phyloP scores from a whole-genome alignment of 1,140 invertebrate genomes.

The Procambarus virginalis region DNA sequence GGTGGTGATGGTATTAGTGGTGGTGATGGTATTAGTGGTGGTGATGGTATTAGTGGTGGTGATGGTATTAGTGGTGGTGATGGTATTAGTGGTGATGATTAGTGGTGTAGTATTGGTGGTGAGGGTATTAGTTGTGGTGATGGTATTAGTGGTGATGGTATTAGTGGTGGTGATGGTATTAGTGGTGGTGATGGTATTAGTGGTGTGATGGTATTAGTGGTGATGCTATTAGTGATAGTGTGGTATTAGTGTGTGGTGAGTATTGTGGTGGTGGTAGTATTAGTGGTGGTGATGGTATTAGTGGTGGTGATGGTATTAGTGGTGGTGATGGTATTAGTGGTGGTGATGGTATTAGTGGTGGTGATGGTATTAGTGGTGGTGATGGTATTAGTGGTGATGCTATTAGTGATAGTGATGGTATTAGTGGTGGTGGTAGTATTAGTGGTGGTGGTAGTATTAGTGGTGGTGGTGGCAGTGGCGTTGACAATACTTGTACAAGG shows the following conservation, averaged over 20 bases:
- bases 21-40: not conserved
- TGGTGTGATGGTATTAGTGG: not conserved
- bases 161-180: not conserved
- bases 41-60: too few relatives aligned
- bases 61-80: constrained; percentile 8
- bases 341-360: not conserved
- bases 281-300: not conserved
- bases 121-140: not conserved
- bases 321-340: not conserved
- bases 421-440: not conserved
- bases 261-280: constrained; percentile 7
- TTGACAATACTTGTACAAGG: not conserved
- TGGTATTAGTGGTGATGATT: constrained; percentile 19
- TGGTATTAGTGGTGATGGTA: not conserved
- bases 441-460: not conserved
- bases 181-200: not conserved
- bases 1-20: not conserved
- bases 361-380: not conserved
- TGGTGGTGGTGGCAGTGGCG: not conserved
- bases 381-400: not conserved
- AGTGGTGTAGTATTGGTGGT: constrained; percentile 9
- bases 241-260: not conserved
- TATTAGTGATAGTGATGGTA: not conserved
- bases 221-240: not conserved
- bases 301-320: not conserved